phyloP scores from a whole-genome alignment of 2,113 vertebrate species.

The Antechinus stuartii region DNA sequence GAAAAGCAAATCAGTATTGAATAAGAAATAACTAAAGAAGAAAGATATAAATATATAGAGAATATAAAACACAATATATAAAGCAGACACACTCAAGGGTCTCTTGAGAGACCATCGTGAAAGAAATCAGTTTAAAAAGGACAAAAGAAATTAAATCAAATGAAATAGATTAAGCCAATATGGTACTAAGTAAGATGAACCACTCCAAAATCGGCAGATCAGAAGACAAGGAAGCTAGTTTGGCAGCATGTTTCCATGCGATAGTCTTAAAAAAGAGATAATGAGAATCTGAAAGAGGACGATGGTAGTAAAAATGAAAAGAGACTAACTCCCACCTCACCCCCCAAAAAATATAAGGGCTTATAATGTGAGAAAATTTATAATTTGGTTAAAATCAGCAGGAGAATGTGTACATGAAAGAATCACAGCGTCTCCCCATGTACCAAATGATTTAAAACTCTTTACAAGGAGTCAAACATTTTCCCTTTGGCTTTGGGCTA shows the following conservation, averaged over 20 bases:
- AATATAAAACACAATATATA: not conserved
- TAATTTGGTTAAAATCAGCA: constrained; percentile 27
- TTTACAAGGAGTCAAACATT: not conserved
- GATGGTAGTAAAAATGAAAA: not conserved
- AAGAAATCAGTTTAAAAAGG: constrained; percentile 51
- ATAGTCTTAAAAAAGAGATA: not conserved
- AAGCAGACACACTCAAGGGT: not conserved
- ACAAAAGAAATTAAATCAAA: constrained; percentile 61
- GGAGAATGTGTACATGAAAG: constrained; percentile 15
- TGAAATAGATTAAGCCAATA: not conserved
- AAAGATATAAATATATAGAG: not conserved
- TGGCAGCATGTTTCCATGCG: not conserved
- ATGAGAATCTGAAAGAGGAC: not conserved
- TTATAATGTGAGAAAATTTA: not conserved
- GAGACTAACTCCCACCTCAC: not conserved
- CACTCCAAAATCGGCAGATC: not conserved
- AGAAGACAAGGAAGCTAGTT: not conserved
- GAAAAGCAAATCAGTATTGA: constrained; percentile 37
- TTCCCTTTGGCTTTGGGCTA: not conserved
- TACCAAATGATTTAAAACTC: constrained; percentile 14
- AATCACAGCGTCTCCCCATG: constrained; percentile 33
- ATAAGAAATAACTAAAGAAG: not conserved
- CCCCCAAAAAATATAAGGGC: not conserved
- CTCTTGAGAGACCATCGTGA: not conserved
- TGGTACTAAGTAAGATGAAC: not conserved